Base-by-base conservation (phyloP, 2,113 vertebrate species). In the Sclerurus mexicanus region DNA sequence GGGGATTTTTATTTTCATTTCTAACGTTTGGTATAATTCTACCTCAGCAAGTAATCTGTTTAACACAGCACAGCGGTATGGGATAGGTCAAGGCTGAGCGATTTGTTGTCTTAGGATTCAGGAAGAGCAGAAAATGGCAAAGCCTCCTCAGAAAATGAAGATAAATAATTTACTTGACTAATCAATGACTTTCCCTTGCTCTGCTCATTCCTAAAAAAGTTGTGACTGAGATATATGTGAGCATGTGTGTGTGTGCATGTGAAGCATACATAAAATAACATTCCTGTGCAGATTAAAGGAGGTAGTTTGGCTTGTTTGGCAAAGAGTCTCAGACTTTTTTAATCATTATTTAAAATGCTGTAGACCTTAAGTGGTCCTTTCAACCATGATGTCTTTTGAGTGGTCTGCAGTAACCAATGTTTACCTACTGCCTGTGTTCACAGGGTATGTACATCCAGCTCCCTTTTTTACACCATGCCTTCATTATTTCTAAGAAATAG, bases 251-350 rank as follows among this genome's bases (percentile, higher is more conserved):
- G 1, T 10, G 60, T 3, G 31, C 89, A 46, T 69, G n/a, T 78
- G 73, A 84, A 55, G 56, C 74, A 67, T 47, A 68, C 85, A 27
- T 79, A 78, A 81, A 91, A 60, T 87, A 89, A 64, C 93, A 91
- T 91, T 94, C 85, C 94, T 74, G 67, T 63, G 93, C 87, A 83
- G 85, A 90, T 93, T 87, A 76, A 31, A 53, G 63, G 49, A 63
- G 40, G 85, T 19, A 83, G 75, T 90, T 92, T 63, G 67, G 90
- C 87, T 91, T 67, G 66, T 85, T 90, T 83, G 85, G 50, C 82
- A 90, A 88, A 94, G 63, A 63, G 82, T 91, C 59, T 80, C 25
- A 12, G 44, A 42, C 37, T 37, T 55, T 68, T 79, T 90, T 33
- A 68, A 91, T 94, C 2, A 53, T 49, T 8, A 1, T 47, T 82